Base-by-base conservation (phyloP, 2,797 vertebrate genomes). In the Leucoraja ocellata region DNA sequence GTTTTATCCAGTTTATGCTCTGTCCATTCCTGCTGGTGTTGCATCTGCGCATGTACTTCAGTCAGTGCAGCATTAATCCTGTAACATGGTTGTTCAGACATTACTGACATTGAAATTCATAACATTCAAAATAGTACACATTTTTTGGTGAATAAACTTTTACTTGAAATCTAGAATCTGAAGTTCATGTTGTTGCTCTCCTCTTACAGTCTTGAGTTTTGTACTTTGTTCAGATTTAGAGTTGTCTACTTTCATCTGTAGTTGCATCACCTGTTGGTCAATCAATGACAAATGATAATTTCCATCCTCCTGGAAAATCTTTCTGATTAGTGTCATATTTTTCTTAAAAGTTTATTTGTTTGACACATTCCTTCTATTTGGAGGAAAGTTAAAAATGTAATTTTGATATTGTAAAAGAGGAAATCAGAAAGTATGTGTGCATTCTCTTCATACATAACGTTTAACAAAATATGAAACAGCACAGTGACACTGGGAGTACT, bases 81-180 rank as follows among this genome's bases (percentile, higher is more conserved):
- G 94, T 46, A 94, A 78, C 21, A 93, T 93, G 13, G 13, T 80
- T 46, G 39, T 28, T 91, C 39, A 32, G 39, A 74, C 36, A 39
- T 91, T 91, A 23, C 68, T 32, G 28, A 46, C 28, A 76, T 74
- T 54, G 23, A 54, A 73, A 46, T 74, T n/a, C 46, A 91, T 39
- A 1, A 76, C 39, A 54, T 91, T 28, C 68, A 74, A 54, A 54
- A 54, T 54, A 54, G 46, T 5, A 54, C 46, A 76, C 18, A 14
- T 86, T 4, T 25, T 92, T 58, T 54, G 46, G 46, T 54, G 16
- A 54, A 92, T 54, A 76, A 1, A 5, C 9, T 46, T 96, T 95
- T 96, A 98, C 97, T 96, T 98, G 94, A 95, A 95, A 94, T 97
- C 96, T 94, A 97, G 95, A 94, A 96, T 94, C 93, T 97, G 96